Evolutionary conservation across 2,113 vertebrate species (phyloP).

Genomic region (Myotis davidii): DNA sequence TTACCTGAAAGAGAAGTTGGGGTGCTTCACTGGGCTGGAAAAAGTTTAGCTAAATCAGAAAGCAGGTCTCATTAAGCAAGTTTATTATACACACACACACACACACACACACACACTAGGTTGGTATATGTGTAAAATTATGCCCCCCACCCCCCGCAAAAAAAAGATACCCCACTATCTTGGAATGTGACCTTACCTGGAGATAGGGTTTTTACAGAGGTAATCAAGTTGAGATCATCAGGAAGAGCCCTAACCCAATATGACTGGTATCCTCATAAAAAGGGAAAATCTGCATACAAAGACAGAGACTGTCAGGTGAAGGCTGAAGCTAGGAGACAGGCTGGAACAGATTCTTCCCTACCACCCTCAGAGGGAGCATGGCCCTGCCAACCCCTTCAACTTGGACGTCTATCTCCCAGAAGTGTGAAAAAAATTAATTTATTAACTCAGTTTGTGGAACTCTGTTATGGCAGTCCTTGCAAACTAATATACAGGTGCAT

Average conservation of each 20-base stretch:
- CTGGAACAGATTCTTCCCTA: neutral
- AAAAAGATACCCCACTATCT: neutral
- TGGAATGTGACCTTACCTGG: neutral
- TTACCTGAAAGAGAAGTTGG: too few species aligned
- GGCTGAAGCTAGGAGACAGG: neutral
- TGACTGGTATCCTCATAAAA: neutral
- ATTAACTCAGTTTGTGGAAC: neutral
- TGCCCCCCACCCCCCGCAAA: accelerated
- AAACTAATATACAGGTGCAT: neutral
- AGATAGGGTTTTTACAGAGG: neutral
- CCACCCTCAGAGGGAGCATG: accelerated
- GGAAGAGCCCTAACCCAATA: neutral
- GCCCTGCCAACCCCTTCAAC: neutral
- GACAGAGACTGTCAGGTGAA: neutral
- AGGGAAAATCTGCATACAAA: neutral
- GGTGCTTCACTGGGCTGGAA: too few species aligned
- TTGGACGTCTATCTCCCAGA: neutral
- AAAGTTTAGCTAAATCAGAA: too few species aligned
- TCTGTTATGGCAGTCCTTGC: neutral
- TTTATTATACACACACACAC: too few species aligned
- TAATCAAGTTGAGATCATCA: neutral
- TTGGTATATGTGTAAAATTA: neutral
- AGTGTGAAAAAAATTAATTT: neutral
- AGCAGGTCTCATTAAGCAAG: too few species aligned
- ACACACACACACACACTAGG: neutral